Evolutionary conservation across 1,140 invertebrate genomes (phyloP).

Genomic region (Macrocentrus cingulum): DNA sequence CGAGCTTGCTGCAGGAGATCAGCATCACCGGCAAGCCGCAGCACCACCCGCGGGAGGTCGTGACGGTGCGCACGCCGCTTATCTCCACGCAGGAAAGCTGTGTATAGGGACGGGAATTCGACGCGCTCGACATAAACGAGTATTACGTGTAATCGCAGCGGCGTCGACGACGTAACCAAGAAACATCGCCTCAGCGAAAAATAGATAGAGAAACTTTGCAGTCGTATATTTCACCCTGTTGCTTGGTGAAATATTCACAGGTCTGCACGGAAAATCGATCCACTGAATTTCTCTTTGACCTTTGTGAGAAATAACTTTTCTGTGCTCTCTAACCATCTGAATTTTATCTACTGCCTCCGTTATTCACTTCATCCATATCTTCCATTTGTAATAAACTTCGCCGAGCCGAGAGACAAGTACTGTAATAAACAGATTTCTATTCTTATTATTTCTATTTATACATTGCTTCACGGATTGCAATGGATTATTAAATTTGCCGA

Average conservation of each 20-base stretch:
- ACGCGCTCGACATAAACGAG: conserved; percentile 59
- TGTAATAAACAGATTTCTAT: no score
- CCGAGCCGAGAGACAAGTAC: no score
- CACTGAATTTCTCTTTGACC: no score
- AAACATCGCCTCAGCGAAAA: neutral
- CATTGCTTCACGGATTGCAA: no score
- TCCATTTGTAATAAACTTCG: no score
- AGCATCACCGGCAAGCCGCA: conserved; percentile 39
- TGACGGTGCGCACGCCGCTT: conserved; percentile 79
- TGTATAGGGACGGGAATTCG: conserved; percentile 66
- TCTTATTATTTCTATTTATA: no score
- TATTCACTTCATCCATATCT: no score
- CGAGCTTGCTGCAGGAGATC: conserved; percentile 36
- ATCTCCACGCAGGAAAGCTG: conserved; percentile 83
- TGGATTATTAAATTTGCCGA: no score
- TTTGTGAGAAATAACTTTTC: no score
- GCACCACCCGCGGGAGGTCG: conserved; percentile 69
- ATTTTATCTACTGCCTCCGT: no score
- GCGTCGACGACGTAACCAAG: conserved; percentile 37
- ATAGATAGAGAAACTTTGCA: neutral
- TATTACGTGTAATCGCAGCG: conserved; percentile 56
- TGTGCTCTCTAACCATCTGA: no score
- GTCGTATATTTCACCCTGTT: neutral
- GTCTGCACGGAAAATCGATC: no score
- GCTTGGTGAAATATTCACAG: neutral